Base-by-base conservation (phyloP, 2,797 vertebrate genomes). In the Tolypeutes matacus region DNA sequence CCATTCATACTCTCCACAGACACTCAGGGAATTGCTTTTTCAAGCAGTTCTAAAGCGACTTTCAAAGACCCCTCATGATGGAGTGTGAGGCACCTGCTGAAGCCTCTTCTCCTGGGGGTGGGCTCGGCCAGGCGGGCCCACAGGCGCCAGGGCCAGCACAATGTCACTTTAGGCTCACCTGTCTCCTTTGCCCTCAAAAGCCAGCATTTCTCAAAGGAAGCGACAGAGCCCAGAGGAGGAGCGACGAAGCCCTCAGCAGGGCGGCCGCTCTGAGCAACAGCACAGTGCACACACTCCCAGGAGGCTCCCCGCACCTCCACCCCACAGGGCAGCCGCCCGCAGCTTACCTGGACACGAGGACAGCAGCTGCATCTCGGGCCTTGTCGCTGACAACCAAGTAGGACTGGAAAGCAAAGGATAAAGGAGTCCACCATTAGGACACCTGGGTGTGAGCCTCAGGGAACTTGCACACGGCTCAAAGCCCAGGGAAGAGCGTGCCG, bases 281-380 rank as follows among this genome's bases (percentile, higher is more conserved):
- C 5, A 53, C 29, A 73, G 20, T 15, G 58, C 17, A 25, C 29
- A 36, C 7, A 15, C 5, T 34, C 77, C 36, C n/a, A 3, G 58
- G 56, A 6, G 5, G 20, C 20, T 17, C 56, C 56, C 18, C 20
- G 5, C 56, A 7, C 56, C 20, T 56, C 56, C 20, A 21, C 56
- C 56, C 70, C 18, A 7, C 27, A 13, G 9, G 29, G 12, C 21
- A 10, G n/a, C 51, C 18, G 0, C 14, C 4, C 4, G 60, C 27
- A 89, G 98, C 99, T 99, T 99, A 99, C 99, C 99, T 99, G 97
- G 99, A 99, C 84, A 99, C 98, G 9, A 99, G 98, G 6, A 99
- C 99, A 17, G 99, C 98, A 95, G 99, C 99, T 62, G 99, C 99
- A 92, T 99, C 98, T 80, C 99, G 98, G 82, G 99, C 98, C 98